phyloP scores from a whole-genome alignment of 2,797 vertebrate species.

The Moxostoma hubbsi region DNA sequence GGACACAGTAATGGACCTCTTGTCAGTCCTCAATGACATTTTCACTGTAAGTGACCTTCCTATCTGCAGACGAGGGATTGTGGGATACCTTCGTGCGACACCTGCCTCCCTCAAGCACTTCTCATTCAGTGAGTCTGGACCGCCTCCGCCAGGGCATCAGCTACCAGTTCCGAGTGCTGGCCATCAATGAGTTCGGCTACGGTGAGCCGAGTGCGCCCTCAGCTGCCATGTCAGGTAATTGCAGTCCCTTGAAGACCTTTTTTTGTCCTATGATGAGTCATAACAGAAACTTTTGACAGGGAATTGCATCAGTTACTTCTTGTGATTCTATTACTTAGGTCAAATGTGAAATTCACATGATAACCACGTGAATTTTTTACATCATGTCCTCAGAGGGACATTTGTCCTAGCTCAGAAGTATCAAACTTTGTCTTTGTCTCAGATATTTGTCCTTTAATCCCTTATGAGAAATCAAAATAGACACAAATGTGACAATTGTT shows the following conservation, averaged over 20 bases:
- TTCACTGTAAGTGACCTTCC: constrained; percentile 36
- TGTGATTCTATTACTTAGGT: constrained; percentile 3
- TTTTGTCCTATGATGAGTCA: constrained; percentile 19
- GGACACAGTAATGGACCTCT: constrained; percentile 14
- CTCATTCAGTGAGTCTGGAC: constrained; percentile 86
- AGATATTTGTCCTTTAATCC: no score
- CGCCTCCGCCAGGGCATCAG: constrained; percentile 88
- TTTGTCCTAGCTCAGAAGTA: background rate
- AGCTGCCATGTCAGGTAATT: constrained; percentile 86
- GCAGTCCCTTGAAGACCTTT: constrained; percentile 3
- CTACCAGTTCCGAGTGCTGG: constrained; percentile 95
- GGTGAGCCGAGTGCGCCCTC: constrained; percentile 91
- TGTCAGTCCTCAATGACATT: constrained; percentile 26
- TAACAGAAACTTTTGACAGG: background rate
- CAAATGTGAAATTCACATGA: background rate
- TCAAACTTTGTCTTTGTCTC: background rate
- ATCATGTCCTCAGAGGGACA: background rate
- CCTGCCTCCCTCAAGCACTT: constrained; percentile 84
- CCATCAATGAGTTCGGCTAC: constrained; percentile 88
- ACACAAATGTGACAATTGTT: no score
- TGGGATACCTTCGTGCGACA: constrained; percentile 93
- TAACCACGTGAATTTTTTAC: background rate
- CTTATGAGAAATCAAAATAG: no score
- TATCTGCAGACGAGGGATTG: constrained; percentile 86
- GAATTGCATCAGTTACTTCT: background rate